phyloP scores from a whole-genome alignment of 2,888 invertebrate species.

The Dicyrtomina minuta region DNA sequence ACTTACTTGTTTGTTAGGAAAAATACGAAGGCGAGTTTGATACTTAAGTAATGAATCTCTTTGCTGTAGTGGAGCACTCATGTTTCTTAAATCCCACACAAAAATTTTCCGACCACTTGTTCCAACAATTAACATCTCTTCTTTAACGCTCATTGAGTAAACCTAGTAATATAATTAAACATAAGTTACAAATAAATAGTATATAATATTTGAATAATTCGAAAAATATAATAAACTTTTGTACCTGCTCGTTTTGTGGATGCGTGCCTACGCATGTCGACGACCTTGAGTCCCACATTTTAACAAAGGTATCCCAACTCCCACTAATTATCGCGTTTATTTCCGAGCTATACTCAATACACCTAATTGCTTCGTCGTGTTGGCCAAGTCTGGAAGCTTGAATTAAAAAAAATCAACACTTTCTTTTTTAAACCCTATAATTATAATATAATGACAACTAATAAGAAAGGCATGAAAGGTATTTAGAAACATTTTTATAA shows the following conservation, averaged over 20 bases:
- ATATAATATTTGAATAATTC: no score
- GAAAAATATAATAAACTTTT: no score
- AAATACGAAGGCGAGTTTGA: constrained; percentile 87
- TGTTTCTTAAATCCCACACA: constrained; percentile 96
- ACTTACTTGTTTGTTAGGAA: constrained; percentile 73
- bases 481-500: no score
- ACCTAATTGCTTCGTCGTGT: constrained; percentile 86
- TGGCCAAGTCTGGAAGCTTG: constrained; percentile 78
- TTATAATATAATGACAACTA: no score
- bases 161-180: constrained; percentile 68
- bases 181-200: no score
- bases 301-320: constrained; percentile 63
- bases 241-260: constrained; percentile 59
- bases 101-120: constrained; percentile 91
- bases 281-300: constrained; percentile 63
- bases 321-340: constrained; percentile 60
- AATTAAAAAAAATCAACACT: no score
- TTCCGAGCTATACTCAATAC: constrained; percentile 78
- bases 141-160: constrained; percentile 91
- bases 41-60: constrained; percentile 96
- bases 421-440: no score
- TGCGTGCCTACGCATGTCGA: constrained; percentile 60
- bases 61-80: constrained; percentile 88
- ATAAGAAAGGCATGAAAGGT: no score
- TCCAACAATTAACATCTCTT: constrained; percentile 93